Evolutionary conservation across 2,113 vertebrate genomes (phyloP), one percentile per base, ranked within the genome.

Genomic region (Scomber japonicus): DNA sequence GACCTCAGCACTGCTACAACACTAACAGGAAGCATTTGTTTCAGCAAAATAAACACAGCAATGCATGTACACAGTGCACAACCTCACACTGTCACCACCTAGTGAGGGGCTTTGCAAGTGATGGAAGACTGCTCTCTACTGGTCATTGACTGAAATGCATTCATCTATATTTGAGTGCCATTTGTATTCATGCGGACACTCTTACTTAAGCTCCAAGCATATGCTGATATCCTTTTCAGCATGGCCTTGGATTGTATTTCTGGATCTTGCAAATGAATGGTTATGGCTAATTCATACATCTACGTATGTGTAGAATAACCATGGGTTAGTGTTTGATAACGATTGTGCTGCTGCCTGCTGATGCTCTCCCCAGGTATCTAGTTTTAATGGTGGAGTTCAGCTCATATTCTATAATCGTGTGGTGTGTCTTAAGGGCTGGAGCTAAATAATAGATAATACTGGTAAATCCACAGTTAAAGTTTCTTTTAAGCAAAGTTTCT

Each of bases 71-170:
- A 56, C 35, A 31, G 30, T 65, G 13, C 12, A 57, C 40, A 74
- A 31, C 61, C 59, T 57, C 57, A 84, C 50, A 54, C 14, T 48
- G 3, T 61, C 40, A 13, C 2, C n/a, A 30, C 27, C 40, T 21
- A 54, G n/a, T 72, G 15, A 76, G 46, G 24, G 11, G 40, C 27
- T 62, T 35, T 76, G 68, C 45, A 71, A 35, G 66, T 76, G 75
- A 84, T 86, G 86, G 46, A 85, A 92, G 75, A 93, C 85, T 94
- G 93, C 92, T 48, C 90, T 86, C 95, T 95, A 75, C 82, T 92
- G 94, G 90, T 40, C 71, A 19, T 1, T 31, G 13, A 49, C 11
- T 60, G 77, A 84, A 82, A 3, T 83, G 65, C 72, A 75, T 17
- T 50, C 10, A 50, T 30, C 56, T 71, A 13, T 12, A 44, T 5